Evolutionary conservation across 2,797 vertebrate genomes (phyloP), one percentile per base, ranked within the genome.

Genomic region (Sphenopsis melanotis): DNA sequence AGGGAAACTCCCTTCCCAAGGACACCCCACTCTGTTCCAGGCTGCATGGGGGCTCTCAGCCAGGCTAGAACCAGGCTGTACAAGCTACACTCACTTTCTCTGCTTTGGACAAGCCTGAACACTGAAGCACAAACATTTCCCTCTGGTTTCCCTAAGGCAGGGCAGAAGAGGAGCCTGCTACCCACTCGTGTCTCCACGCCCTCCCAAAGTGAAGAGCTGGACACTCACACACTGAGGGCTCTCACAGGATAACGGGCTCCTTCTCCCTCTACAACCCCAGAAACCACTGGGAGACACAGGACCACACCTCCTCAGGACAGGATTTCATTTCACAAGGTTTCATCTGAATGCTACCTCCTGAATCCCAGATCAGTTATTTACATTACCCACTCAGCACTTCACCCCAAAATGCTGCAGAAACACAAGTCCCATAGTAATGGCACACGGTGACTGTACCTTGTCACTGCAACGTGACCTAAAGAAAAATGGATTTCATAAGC

Each of bases 171-270:
- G 37, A 71, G 30, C 57, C 57, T 12, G 15, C 37, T 21, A 11
- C 11, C 47, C 68, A n/a, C 23, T 37, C 0, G 0, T 5, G 39
- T 41, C 36, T 44, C 53, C 14, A 15, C 0, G 0, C 8, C 6
- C 17, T 50, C 64, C 52, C 37, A 3, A 26, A 63, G 79, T 1
- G 1, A 69, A n/a, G 55, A 42, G 50, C 19, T 1, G 0, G 32
- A 24, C 0, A 0, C 19, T 20, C 2, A 0, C 37, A 22, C n/a
- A 6, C 22, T 1, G 6, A 2, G 30, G 19, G 4, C 12, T 11
- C 34, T 29, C 30, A 15, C 9, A 32, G 36, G 15, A 16, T 9
- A 24, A 36, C 0, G 34, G 24, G 44, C 19, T 79, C n/a, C 29
- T 42, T 26, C 37, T 22, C 15, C 80, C 44, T 6, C 13, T 14